These are phyloP conservation scores for Phenganax subtilis DNA, from an alignment of 92 coral and sea anemone species.

Conservation along the genomic window DNA sequence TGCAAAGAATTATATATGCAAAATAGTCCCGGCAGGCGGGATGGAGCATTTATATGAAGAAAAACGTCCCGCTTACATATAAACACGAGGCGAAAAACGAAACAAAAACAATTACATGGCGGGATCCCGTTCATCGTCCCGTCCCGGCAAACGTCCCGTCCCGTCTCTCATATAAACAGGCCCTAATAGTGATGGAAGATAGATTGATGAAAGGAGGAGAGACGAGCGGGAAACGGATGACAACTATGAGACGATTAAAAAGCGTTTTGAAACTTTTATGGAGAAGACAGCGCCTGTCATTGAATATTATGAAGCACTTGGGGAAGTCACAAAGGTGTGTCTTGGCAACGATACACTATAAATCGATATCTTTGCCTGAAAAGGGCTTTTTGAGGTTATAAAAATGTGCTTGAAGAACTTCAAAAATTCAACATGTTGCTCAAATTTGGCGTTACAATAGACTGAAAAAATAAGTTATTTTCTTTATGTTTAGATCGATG, in stretches of 20 bases:
- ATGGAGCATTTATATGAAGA: too few species aligned
- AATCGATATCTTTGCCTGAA: neutral
- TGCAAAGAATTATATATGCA: too few species aligned
- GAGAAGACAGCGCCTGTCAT: constrained; percentile 92
- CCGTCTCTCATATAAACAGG: too few species aligned
- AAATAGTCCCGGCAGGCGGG: too few species aligned
- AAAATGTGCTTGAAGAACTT: too few species aligned
- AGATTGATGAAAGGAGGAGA: constrained; percentile 79
- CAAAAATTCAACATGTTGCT: too few species aligned
- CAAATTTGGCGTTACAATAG: neutral
- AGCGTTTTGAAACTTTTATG: constrained; percentile 72
- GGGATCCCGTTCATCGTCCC: too few species aligned
- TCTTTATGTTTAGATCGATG: constrained; percentile 65
- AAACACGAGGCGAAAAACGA: too few species aligned
- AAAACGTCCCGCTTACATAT: too few species aligned
- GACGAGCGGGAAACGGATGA: constrained; percentile 84
- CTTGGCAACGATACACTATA: neutral
- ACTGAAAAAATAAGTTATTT: neutral
- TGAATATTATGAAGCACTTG: constrained; percentile 61
- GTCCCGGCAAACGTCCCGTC: too few species aligned
- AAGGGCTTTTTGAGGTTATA: too few species aligned
- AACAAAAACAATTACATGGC: too few species aligned
- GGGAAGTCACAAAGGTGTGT: constrained; percentile 78
- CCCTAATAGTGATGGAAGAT: constrained; percentile 60
- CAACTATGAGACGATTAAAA: constrained; percentile 83